Base-by-base conservation (phyloP, 2,888 invertebrate genomes). In the Pteria penguin region DNA sequence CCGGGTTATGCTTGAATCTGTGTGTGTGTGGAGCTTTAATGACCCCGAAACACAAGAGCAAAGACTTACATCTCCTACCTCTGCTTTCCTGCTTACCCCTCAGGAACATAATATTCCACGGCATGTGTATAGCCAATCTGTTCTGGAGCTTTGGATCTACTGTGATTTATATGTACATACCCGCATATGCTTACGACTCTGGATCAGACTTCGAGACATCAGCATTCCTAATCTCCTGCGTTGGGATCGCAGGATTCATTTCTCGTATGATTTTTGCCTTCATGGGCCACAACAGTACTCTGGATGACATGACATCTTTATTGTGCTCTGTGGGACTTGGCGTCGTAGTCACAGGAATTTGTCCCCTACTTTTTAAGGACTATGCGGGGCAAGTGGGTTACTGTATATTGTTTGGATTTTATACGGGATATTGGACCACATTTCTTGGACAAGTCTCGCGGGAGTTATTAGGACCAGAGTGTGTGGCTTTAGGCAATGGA, bases 391-490 rank as follows among this genome's bases (percentile, higher is more conserved):
- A 90, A 76, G 87, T 91, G n/a, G 89, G 88, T 22, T 91, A 89
- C 77, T 86, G 88, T 4, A 75, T 91, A 27, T 80, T 91, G 63
- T 89, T 89, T 78, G 91, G 91, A 54, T 89, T 91, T 80, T 90
- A 90, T 79, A 86, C 85, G 72, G 91, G 90, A n/a, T 91, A 87
- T 80, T 91, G 91, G 91, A 90, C 88, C 4, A 90, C 90, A 5
- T 90, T 90, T 75, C 80, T 91, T 66, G 86, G 88, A 4, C 88
- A 89, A 72, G 86, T 87, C 4, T 84, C 88, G 0, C 71, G 88
- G 57, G 89, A 90, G 76, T 76, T 90, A 31, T 78, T 90, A n/a
- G 90, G 89, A 32, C 87, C 88, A 62, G 87, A 88, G 71, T 88
- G 88, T 74, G 85, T 90, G 22, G 90, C 89, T 31, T 82, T 87